Evolutionary conservation across 1,140 invertebrate species (phyloP).

Genomic region (Parasteatoda tepidariorum): DNA sequence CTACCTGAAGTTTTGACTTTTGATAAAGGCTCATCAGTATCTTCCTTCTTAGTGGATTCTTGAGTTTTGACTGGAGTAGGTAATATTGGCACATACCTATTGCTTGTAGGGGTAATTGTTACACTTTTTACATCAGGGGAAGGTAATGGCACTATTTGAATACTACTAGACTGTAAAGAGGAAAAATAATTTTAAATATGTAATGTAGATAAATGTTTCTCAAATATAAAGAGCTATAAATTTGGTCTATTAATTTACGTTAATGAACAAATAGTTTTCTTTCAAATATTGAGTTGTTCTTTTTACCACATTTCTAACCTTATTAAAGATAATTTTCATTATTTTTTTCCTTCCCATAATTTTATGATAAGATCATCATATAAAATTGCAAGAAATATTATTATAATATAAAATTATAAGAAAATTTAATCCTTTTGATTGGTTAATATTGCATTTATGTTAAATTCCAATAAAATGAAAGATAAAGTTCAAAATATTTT

Average conservation of each 20-base stretch:
- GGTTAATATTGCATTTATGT: too few species aligned
- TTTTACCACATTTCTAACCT: too few species aligned
- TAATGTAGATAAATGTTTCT: background rate
- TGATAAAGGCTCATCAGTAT: slow-evolving; percentile 47
- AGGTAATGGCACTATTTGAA: slow-evolving; percentile 1
- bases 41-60: background rate
- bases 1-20: slow-evolving; percentile 39
- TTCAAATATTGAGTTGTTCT: background rate
- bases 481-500: too few species aligned
- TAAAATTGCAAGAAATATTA: too few species aligned
- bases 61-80: background rate
- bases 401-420: too few species aligned
- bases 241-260: background rate
- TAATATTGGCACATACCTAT: background rate
- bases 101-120: background rate
- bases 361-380: too few species aligned
- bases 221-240: background rate
- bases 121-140: background rate
- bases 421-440: too few species aligned
- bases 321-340: too few species aligned
- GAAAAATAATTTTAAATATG: background rate
- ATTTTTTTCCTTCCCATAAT: too few species aligned
- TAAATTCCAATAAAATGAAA: too few species aligned
- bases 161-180: slow-evolving; percentile 18
- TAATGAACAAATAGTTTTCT: background rate